phyloP scores from a whole-genome alignment of 64 coral and sea anemone genomes.

The Stichodactyla mertensii region DNA sequence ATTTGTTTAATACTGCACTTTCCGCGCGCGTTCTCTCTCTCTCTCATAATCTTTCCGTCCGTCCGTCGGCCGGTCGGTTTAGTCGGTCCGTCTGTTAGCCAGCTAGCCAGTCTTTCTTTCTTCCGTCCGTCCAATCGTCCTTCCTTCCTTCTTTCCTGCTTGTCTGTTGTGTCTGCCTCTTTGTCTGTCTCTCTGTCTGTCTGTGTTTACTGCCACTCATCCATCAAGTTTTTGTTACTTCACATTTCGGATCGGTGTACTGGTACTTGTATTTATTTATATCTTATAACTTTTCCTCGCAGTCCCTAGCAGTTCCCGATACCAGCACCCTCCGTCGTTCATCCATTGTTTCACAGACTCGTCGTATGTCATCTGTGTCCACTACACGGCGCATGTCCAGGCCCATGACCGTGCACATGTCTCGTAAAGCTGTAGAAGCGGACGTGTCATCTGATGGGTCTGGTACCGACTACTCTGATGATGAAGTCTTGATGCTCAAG shows the following conservation, averaged over 20 bases:
- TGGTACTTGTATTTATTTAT: not conserved
- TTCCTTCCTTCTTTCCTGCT: not conserved
- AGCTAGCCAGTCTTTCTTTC: not conserved
- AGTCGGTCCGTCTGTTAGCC: not conserved
- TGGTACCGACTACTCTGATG: conserved; percentile 94
- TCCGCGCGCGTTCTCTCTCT: not conserved
- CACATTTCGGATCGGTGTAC: no score
- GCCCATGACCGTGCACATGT: conserved; percentile 74
- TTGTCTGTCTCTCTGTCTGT: no score
- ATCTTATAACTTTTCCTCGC: not conserved
- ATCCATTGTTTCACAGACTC: conserved; percentile 30
- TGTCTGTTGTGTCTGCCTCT: no score
- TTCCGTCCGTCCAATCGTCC: not conserved
- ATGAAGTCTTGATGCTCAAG: conserved; percentile 76
- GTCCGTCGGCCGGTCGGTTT: not conserved
- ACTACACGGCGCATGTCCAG: conserved; percentile 48
- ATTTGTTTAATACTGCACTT: no score
- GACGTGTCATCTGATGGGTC: conserved; percentile 83
- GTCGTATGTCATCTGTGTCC: conserved; percentile 51
- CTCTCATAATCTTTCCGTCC: not conserved
- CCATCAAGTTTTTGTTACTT: no score
- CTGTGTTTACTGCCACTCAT: no score
- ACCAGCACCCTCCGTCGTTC: conserved; percentile 50
- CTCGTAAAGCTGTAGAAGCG: conserved; percentile 74
- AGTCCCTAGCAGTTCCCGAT: conserved; percentile 79